phyloP scores from a whole-genome alignment of 2,113 vertebrate genomes.

The Peromyscus leucopus region DNA sequence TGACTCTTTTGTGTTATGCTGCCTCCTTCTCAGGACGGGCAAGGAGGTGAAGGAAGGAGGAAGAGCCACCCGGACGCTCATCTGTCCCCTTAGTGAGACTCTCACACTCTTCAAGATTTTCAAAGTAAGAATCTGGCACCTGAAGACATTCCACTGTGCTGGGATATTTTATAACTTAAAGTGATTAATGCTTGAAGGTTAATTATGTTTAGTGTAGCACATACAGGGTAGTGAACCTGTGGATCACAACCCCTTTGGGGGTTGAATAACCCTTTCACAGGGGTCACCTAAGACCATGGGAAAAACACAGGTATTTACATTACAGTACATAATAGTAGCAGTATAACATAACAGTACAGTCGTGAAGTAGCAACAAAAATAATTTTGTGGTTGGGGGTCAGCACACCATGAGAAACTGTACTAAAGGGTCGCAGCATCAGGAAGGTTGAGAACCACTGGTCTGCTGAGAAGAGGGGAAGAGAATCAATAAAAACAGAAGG shows the following conservation, averaged over 20 bases:
- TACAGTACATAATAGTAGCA: background rate
- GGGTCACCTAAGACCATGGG: background rate
- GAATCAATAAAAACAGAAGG: background rate
- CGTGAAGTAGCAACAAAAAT: background rate
- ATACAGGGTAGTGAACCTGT: background rate
- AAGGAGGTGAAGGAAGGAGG: background rate
- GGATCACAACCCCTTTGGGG: background rate
- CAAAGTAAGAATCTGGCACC: background rate
- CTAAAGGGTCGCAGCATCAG: background rate
- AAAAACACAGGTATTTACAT: background rate
- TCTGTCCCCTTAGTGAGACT: background rate
- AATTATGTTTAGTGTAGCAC: background rate
- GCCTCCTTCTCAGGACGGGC: background rate
- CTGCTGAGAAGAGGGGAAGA: background rate
- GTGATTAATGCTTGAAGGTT: slow-evolving; percentile 8
- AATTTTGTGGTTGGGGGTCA: background rate
- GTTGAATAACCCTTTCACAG: background rate
- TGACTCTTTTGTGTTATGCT: background rate
- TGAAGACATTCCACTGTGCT: background rate
- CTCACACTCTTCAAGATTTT: background rate
- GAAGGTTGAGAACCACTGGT: background rate
- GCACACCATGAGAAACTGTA: background rate
- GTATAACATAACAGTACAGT: background rate
- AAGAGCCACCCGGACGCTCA: background rate
- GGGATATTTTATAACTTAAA: slow-evolving; percentile 43